Evolutionary conservation across 2,113 vertebrate genomes (phyloP).

Genomic region (Eclectus roratus): DNA sequence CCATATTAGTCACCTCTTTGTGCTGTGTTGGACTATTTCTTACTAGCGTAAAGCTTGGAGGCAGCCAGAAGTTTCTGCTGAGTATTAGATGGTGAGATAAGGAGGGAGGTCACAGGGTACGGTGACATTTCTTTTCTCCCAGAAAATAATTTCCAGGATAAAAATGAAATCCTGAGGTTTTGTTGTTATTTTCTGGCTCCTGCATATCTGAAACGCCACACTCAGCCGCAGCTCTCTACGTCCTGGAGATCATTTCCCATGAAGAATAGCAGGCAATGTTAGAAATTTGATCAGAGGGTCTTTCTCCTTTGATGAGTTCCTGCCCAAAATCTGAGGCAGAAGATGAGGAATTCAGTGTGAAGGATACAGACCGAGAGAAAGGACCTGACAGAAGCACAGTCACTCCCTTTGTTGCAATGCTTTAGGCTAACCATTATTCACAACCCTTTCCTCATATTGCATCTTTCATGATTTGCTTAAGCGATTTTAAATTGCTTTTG

Average conservation of each 20-base stretch:
- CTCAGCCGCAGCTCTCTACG: neutral
- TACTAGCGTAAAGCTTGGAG: neutral
- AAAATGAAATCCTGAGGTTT: neutral
- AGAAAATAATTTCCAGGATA: conserved; percentile 22
- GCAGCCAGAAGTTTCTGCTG: neutral
- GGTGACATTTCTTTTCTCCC: neutral
- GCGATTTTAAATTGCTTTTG: conserved; percentile 69
- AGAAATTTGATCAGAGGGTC: conserved; percentile 42
- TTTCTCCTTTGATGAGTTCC: conserved; percentile 42
- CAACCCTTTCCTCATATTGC: conserved; percentile 55
- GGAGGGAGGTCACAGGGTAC: neutral
- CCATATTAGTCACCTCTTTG: neutral
- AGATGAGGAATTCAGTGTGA: conserved; percentile 54
- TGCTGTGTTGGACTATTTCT: neutral
- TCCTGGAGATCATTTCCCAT: conserved; percentile 30
- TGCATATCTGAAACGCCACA: neutral
- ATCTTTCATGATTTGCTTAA: conserved; percentile 63
- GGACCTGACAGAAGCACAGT: conserved; percentile 52
- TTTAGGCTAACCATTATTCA: conserved; percentile 74
- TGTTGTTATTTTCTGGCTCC: conserved; percentile 37
- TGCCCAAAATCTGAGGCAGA: conserved; percentile 38
- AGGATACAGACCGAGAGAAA: conserved; percentile 40
- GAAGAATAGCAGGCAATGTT: conserved; percentile 38
- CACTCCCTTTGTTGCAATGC: conserved; percentile 69
- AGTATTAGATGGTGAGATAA: neutral